These are phyloP conservation scores for Osmoderma eremita DNA, from an alignment of 2,888 invertebrate genomes.

Conservation along the genomic window DNA sequence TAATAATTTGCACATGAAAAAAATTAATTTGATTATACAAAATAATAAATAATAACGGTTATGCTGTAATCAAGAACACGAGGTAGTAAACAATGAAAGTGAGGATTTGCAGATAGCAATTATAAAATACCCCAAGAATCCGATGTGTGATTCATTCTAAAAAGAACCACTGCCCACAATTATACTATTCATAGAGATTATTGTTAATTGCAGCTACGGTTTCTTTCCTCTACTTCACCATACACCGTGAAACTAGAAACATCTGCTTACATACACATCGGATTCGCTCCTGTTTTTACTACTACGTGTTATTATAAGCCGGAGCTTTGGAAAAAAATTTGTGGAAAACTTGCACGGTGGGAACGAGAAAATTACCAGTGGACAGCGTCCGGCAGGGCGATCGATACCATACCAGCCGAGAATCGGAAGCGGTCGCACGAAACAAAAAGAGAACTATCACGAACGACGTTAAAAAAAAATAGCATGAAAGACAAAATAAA, in stretches of 20 bases:
- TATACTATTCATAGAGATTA: too few relatives aligned
- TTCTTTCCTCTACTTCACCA: too few relatives aligned
- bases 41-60: too few relatives aligned
- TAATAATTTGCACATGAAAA: too few relatives aligned
- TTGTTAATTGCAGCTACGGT: too few relatives aligned
- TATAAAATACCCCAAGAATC: too few relatives aligned
- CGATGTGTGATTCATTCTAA: too few relatives aligned
- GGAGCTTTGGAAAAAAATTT: background rate
- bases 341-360: slow-evolving; percentile 23
- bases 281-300: background rate
- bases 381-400: slow-evolving; percentile 1
- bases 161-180: too few relatives aligned
- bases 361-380: slow-evolving; percentile 23
- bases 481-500: background rate
- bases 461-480: slow-evolving; percentile 16
- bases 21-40: too few relatives aligned
- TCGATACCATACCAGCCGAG: slow-evolving; percentile 19
- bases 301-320: background rate
- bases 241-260: background rate
- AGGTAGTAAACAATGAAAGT: too few relatives aligned
- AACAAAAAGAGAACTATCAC: slow-evolving; percentile 33
- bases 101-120: too few relatives aligned
- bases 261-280: slow-evolving; percentile 5
- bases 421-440: slow-evolving; percentile 13
- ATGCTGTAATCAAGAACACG: too few relatives aligned